Percentiles rank a stretch among this genome's conserved stretches.
phyloP scores from a whole-genome alignment of 2,888 invertebrate genomes.

The Eilema griseolum region DNA sequence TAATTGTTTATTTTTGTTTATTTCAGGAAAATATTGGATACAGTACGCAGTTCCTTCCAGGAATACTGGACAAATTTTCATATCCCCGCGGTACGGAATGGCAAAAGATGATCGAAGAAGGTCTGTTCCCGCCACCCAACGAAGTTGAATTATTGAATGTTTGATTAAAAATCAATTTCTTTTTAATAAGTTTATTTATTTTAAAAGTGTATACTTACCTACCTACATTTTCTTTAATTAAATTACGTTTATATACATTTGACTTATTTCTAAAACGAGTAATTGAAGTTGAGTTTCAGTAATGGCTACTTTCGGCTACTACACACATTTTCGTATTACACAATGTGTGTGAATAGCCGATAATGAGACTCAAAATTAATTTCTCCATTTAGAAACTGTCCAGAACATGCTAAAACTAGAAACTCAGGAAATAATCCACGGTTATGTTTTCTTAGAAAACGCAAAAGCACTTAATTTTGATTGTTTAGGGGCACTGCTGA shows the following conservation, averaged over 20 bases:
- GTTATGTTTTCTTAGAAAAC: constrained; percentile 73
- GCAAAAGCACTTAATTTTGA: constrained; percentile 83
- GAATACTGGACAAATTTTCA: constrained; percentile 89
- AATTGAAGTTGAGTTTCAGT: neutral
- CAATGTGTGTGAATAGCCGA: too few species aligned
- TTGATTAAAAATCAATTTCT: constrained; percentile 36
- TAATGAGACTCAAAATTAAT: neutral
- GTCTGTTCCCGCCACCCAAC: constrained; percentile 85
- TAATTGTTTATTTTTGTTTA: neutral
- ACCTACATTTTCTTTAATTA: neutral
- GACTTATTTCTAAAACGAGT: neutral
- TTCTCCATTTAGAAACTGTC: neutral
- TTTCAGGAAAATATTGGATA: constrained; percentile 83
- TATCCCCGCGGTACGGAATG: constrained; percentile 94
- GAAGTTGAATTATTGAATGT: constrained; percentile 76
- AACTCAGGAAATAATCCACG: neutral
- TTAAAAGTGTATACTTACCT: constrained; percentile 29
- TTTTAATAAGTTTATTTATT: constrained; percentile 18
- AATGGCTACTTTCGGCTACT: neutral
- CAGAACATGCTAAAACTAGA: neutral
- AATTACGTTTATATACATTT: constrained; percentile 2
- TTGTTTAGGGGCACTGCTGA: constrained; percentile 75
- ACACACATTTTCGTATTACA: neutral
- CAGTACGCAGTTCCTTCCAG: constrained; percentile 92
- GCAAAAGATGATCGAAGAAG: constrained; percentile 89